Evolutionary conservation across 2,888 invertebrate genomes (phyloP).

Genomic region (Empis livida): DNA sequence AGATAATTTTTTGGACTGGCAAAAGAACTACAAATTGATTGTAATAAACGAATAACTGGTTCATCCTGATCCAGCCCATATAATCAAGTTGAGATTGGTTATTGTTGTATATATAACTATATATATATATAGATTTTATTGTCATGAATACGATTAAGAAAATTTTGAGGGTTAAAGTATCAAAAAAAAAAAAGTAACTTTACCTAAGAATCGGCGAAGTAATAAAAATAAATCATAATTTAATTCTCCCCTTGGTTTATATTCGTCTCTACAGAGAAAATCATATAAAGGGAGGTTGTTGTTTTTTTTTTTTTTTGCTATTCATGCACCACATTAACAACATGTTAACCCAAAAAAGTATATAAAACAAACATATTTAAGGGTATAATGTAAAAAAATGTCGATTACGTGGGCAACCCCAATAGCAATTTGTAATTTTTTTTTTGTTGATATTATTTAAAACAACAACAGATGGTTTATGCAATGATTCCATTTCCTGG

Average conservation of each 20-base stretch:
- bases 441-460: slow-evolving; percentile 22
- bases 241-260: slow-evolving; percentile 13
- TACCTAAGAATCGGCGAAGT: slow-evolving; percentile 7
- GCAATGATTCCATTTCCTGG: slow-evolving; percentile 34
- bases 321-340: slow-evolving; percentile 28
- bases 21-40: slow-evolving; percentile 37
- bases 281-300: slow-evolving; percentile 10
- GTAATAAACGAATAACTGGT: slow-evolving; percentile 36
- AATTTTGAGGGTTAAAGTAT: slow-evolving; percentile 11
- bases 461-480: slow-evolving; percentile 24
- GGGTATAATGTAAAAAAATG: slow-evolving; percentile 11
- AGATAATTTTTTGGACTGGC: slow-evolving; percentile 1
- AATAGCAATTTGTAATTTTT: slow-evolving; percentile 36
- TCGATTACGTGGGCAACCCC: slow-evolving; percentile 37
- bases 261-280: slow-evolving; percentile 9
- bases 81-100: slow-evolving; percentile 25
- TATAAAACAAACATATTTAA: slow-evolving; percentile 11
- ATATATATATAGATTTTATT: slow-evolving; percentile 10
- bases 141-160: slow-evolving; percentile 16
- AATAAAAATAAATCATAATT: slow-evolving; percentile 15
- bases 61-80: slow-evolving; percentile 30
- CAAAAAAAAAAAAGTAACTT: slow-evolving; percentile 13
- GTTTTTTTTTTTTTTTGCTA: slow-evolving; percentile 17
- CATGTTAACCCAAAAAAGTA: slow-evolving; percentile 30
- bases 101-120: too few species aligned